Conservation (phyloP, 2,888 invertebrate species). For the Formica aserva region DNA sequence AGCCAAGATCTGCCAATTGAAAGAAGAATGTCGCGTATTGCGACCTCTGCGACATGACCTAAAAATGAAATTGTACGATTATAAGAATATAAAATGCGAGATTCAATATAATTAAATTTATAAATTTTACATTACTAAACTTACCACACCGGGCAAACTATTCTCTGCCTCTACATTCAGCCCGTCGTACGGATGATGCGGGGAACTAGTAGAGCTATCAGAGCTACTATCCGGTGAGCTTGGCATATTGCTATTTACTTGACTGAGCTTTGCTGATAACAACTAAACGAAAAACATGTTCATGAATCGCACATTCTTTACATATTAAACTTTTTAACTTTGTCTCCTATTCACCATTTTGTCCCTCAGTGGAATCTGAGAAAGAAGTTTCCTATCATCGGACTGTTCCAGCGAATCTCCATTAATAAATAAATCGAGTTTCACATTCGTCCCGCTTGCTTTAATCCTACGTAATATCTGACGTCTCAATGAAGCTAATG, state of each 20-base stretch:
- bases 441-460: slow-evolving; percentile 90
- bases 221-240: slow-evolving; percentile 97
- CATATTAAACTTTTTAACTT: not conserved
- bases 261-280: slow-evolving; percentile 92
- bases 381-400: slow-evolving; percentile 95
- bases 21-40: slow-evolving; percentile 93
- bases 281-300: slow-evolving; percentile 85
- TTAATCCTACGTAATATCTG: slow-evolving; percentile 90
- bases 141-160: slow-evolving; percentile 95
- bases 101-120: not conserved
- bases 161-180: slow-evolving; percentile 94
- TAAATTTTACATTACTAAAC: slow-evolving; percentile 78
- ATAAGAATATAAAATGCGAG: not conserved
- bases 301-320: not conserved
- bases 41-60: slow-evolving; percentile 94
- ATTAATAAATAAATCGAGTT: slow-evolving; percentile 96
- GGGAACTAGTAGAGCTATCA: slow-evolving; percentile 97
- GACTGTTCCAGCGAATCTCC: slow-evolving; percentile 95
- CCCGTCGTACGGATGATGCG: slow-evolving; percentile 94
- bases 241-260: slow-evolving; percentile 90
- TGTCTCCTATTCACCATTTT: slow-evolving; percentile 90
- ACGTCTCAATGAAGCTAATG: slow-evolving; percentile 93
- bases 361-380: slow-evolving; percentile 94
- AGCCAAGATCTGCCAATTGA: slow-evolving; percentile 95
- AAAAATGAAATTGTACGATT: not conserved